Percentiles rank a stretch among this genome's conserved stretches.
phyloP scores from a whole-genome alignment of 1,140 invertebrate species.

The Drosophila pectinifera region DNA sequence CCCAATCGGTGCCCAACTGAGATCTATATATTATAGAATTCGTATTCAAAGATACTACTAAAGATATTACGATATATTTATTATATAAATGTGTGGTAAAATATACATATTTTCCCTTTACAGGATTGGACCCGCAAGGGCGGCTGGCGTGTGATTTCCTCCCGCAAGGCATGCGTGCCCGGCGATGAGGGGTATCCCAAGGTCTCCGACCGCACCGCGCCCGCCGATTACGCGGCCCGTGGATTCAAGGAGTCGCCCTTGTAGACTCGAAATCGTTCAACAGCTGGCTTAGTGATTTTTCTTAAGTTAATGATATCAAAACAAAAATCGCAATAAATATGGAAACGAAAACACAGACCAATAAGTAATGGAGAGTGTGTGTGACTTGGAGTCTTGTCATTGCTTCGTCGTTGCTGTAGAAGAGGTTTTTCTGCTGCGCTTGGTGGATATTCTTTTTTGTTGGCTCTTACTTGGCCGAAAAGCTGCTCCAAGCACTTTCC shows the following conservation, averaged over 20 bases:
- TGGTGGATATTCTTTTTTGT: slow-evolving; percentile 27
- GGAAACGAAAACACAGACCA: slow-evolving; percentile 43
- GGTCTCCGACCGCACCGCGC: slow-evolving; percentile 86
- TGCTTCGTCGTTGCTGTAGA: slow-evolving; percentile 32
- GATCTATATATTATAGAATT: background rate
- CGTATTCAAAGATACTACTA: background rate
- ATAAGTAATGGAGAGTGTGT: slow-evolving; percentile 5
- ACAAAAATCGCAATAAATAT: slow-evolving; percentile 68
- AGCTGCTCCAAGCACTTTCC: slow-evolving; percentile 55
- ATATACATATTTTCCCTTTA: background rate
- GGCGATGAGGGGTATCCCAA: slow-evolving; percentile 89
- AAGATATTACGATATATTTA: too few species aligned
- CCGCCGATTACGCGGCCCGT: slow-evolving; percentile 88
- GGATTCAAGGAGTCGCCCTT: slow-evolving; percentile 88
- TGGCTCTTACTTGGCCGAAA: slow-evolving; percentile 12
- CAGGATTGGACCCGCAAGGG: slow-evolving; percentile 90
- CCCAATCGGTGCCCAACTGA: too few species aligned
- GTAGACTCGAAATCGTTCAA: slow-evolving; percentile 27
- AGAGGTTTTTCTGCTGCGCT: slow-evolving; percentile 54
- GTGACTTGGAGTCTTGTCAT: slow-evolving; percentile 31
- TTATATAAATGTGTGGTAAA: background rate
- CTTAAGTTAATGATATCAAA: slow-evolving; percentile 62
- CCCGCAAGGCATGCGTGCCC: slow-evolving; percentile 86
- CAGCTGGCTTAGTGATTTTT: slow-evolving; percentile 27
- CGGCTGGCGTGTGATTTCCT: slow-evolving; percentile 88